Conservation (phyloP, 37 sponge, comb jelly and placozoan species). For the Cliona cf. orientalis region DNA sequence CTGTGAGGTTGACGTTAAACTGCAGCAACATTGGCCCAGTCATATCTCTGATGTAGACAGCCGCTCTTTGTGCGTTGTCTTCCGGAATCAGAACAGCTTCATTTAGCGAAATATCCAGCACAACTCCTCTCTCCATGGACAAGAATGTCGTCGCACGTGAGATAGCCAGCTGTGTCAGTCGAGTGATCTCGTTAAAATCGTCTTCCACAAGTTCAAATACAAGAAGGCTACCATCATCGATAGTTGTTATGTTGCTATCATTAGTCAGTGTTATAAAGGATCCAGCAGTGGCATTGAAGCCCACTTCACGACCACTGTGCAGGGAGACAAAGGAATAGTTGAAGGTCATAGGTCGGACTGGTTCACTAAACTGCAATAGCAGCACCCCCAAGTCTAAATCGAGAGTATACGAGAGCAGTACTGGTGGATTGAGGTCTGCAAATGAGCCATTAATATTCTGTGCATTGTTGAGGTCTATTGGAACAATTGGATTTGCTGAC, state of each 20-base stretch:
- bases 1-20: slow-evolving; percentile 62
- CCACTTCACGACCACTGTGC: slow-evolving; percentile 46
- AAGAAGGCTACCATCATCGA: slow-evolving; percentile 13
- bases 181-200: slow-evolving; percentile 81
- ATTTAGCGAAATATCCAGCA: slow-evolving; percentile 72
- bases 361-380: slow-evolving; percentile 67
- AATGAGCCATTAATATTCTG: slow-evolving; percentile 42
- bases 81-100: slow-evolving; percentile 62
- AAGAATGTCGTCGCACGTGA: slow-evolving; percentile 64
- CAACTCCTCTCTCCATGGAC: slow-evolving; percentile 60
- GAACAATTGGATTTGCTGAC: slow-evolving; percentile 61
- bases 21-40: slow-evolving; percentile 70
- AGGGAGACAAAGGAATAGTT: slow-evolving; percentile 48
- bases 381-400: slow-evolving; percentile 75
- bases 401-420: slow-evolving; percentile 25
- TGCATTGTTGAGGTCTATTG: slow-evolving; percentile 29
- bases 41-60: slow-evolving; percentile 46
- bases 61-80: slow-evolving; percentile 15
- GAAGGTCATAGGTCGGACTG: slow-evolving; percentile 50
- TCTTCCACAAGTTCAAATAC: slow-evolving; percentile 46
- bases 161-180: slow-evolving; percentile 51
- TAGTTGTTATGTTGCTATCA: neutral
- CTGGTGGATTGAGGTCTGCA: slow-evolving; percentile 87
- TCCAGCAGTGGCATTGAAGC: slow-evolving; percentile 43
- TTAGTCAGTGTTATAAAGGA: slow-evolving; percentile 60